Evolutionary conservation across 2,888 invertebrate genomes (phyloP), one percentile per base, ranked within the genome.

Genomic region (Nymphalis polychloros): DNA sequence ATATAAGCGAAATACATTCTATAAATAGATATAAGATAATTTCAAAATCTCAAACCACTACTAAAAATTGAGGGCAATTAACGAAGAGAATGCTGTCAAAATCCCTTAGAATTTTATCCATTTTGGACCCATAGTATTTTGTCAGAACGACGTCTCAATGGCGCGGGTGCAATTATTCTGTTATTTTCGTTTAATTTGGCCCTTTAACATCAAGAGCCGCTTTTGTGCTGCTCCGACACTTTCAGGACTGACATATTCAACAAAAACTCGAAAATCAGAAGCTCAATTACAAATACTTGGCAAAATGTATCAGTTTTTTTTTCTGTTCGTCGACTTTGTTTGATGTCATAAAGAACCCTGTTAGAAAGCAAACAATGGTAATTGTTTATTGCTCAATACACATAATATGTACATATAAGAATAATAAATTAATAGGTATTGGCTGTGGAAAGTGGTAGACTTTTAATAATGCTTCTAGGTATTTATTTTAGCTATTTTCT

Each of bases 201-300:
- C 55, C 67, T 60, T 59, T 23, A 48, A 64, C 13, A 50, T 10
- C 19, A 50, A 85, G 81, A 64, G 77, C 76, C 74, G 68, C 71
- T 79, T 82, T 78, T 76, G 72, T 76, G 73, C 72, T 78, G 84
- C 75, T 75, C 77, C 78, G 77, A 87, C 84, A 85, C 86, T 83
- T 80, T 80, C 76, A 53, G 31, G 35, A 17, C 35, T 17, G 50
- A 62, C 19, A 16, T 48, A 13, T 48, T 27, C 31, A 55, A 20
- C 31, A 47, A 8, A 31, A 55, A n/a, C 31, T 17, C 10, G 47
- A 19, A 62, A 62, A 19, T 31, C 41, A 13, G 41, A 41, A 41
- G 41, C 41, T 41, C 41, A 41, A 41, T 41, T 41, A 41, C 41
- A 41, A 41, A 41, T 41, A 13, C 41, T 41, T 41, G 13, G 41